A percentile compares a stretch with the other conserved stretches of the same genome.
These are phyloP conservation scores for Sarcophaga subvicina DNA, from an alignment of 2,888 invertebrate species.

Conservation along the genomic window DNA sequence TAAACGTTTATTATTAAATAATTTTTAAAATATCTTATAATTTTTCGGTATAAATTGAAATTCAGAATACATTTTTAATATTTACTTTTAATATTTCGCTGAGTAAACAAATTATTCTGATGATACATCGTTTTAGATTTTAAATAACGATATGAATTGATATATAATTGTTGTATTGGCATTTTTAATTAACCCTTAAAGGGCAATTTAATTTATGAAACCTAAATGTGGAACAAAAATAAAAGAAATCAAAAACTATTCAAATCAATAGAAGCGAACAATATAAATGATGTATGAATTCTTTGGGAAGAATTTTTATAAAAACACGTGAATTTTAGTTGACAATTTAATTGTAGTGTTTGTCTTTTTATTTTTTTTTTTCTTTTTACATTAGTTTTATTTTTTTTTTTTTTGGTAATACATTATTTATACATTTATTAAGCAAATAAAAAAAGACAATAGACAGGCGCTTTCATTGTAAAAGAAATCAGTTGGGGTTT, in stretches of 20 bases:
- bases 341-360: background rate
- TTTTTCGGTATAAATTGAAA: too few species aligned
- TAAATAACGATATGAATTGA: background rate
- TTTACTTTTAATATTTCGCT: too few species aligned
- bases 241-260: constrained; percentile 18
- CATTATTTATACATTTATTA: background rate
- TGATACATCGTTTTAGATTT: background rate
- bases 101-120: background rate
- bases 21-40: too few species aligned
- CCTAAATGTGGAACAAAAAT: constrained; percentile 15
- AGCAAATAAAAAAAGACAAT: background rate
- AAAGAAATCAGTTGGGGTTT: constrained; percentile 10
- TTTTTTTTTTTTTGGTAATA: background rate
- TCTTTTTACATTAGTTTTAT: too few species aligned
- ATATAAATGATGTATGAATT: constrained; percentile 15
- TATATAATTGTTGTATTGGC: background rate
- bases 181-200: constrained; percentile 76
- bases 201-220: constrained; percentile 75
- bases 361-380: background rate
- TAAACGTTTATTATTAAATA: too few species aligned
- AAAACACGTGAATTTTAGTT: constrained; percentile 15
- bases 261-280: background rate
- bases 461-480: background rate
- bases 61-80: too few species aligned
- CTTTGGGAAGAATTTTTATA: constrained; percentile 16